phyloP scores from a whole-genome alignment of 2,113 vertebrate species.

The Mormyrus iriodes region DNA sequence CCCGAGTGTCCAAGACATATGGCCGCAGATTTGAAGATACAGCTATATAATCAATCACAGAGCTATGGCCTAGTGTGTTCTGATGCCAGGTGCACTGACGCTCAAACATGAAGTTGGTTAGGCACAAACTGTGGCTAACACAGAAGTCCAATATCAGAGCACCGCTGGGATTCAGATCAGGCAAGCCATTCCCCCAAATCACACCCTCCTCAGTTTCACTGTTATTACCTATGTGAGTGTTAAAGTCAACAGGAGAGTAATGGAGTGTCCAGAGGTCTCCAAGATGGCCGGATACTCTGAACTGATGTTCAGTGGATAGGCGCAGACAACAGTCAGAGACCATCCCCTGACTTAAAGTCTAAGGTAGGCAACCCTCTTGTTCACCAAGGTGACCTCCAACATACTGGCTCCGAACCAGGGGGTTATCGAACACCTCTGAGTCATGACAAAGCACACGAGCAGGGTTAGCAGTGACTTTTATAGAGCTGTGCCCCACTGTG shows the following conservation, averaged over 20 bases:
- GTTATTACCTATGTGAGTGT: background rate
- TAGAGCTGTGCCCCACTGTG: no score
- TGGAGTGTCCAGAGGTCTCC: background rate
- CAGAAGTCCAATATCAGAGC: background rate
- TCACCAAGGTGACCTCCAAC: background rate
- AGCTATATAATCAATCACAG: background rate
- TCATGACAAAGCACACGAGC: background rate
- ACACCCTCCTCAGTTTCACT: background rate
- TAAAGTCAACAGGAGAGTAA: background rate
- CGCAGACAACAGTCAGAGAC: background rate
- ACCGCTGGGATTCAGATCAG: background rate
- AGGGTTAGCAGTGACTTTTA: no score
- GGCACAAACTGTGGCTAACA: background rate
- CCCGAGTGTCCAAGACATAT: background rate
- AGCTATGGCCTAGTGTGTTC: background rate
- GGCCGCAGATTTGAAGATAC: background rate
- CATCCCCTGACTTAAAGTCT: background rate
- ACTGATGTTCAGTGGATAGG: background rate
- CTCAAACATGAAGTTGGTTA: background rate
- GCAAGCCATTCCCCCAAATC: background rate
- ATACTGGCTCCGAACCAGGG: background rate
- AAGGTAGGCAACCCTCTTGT: background rate
- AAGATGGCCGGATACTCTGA: background rate
- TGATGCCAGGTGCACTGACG: background rate
- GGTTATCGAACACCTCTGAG: background rate